Evolutionary conservation across 2,888 invertebrate species (phyloP).

Genomic region (Holacanthella duospinosa): DNA sequence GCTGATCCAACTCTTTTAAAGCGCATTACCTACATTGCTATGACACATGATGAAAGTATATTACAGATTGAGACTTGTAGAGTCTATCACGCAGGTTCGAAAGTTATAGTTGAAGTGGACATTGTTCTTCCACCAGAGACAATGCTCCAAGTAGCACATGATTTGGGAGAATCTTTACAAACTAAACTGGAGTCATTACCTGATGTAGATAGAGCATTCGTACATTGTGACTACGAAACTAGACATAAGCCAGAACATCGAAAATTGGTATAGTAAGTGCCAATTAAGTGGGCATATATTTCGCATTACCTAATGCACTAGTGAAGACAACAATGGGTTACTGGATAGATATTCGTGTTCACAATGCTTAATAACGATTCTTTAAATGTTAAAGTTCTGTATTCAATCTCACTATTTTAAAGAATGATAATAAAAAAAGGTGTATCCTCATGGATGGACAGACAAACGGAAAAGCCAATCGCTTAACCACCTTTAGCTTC

Average conservation of each 20-base stretch:
- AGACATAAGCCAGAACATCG: conserved; percentile 11
- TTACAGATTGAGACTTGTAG: conserved; percentile 6
- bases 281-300: too few relatives aligned
- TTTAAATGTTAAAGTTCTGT: too few relatives aligned
- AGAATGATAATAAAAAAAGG: too few relatives aligned
- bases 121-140: conserved; percentile 12
- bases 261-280: not conserved
- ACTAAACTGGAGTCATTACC: conserved; percentile 9
- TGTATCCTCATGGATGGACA: too few relatives aligned
- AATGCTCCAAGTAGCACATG: conserved; percentile 8
- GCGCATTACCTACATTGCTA: conserved; percentile 11
- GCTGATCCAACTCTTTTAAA: conserved; percentile 8
- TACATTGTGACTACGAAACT: conserved; percentile 10
- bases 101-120: conserved; percentile 12
- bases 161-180: conserved; percentile 12
- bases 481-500: too few relatives aligned
- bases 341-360: too few relatives aligned
- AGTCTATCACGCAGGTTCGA: conserved; percentile 12
- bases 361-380: too few relatives aligned
- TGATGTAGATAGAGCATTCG: conserved; percentile 11
- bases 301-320: too few relatives aligned
- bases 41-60: conserved; percentile 13
- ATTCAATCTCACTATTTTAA: too few relatives aligned
- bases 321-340: too few relatives aligned
- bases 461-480: too few relatives aligned